A percentile compares a stretch with the other conserved stretches of the same genome.
These are phyloP conservation scores for Aquatica leii DNA, from an alignment of 2,888 invertebrate genomes.

Conservation along the genomic window DNA sequence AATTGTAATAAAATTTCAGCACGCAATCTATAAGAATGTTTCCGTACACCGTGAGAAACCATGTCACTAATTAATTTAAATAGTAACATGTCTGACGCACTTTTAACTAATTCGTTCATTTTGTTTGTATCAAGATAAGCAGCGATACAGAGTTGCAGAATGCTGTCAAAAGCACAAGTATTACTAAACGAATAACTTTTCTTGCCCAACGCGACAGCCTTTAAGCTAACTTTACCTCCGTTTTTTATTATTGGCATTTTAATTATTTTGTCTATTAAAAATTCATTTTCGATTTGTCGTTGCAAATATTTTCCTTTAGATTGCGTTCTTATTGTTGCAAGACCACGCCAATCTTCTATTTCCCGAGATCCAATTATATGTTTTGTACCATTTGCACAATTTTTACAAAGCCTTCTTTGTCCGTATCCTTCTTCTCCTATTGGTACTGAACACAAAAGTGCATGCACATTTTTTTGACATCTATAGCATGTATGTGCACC, in stretches of 20 bases:
- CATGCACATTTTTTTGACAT: constrained; percentile 16
- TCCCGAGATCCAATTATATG: not conserved
- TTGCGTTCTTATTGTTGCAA: not conserved
- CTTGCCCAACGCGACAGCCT: not conserved
- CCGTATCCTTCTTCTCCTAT: constrained; percentile 19
- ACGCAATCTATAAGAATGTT: not conserved
- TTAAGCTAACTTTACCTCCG: not conserved
- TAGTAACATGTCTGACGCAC: constrained; percentile 11
- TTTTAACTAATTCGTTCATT: not conserved
- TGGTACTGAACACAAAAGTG: constrained; percentile 12
- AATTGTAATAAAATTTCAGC: not conserved
- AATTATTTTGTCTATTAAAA: not conserved
- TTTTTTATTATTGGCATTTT: constrained; percentile 13
- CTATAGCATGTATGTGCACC: constrained; percentile 17
- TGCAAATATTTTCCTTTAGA: not conserved
- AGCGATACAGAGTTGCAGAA: not conserved
- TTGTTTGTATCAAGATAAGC: not conserved
- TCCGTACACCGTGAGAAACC: not conserved
- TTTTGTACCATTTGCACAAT: not conserved
- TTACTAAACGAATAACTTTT: constrained; percentile 4
- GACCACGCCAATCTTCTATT: constrained; percentile 16
- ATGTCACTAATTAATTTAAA: too few relatives aligned
- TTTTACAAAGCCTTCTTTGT: not conserved
- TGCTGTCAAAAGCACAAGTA: constrained; percentile 12
- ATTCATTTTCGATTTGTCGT: not conserved